Percentiles rank a stretch among this genome's conserved stretches.
phyloP scores from a whole-genome alignment of 2,113 vertebrate genomes.

The Xiphophorus hellerii region DNA sequence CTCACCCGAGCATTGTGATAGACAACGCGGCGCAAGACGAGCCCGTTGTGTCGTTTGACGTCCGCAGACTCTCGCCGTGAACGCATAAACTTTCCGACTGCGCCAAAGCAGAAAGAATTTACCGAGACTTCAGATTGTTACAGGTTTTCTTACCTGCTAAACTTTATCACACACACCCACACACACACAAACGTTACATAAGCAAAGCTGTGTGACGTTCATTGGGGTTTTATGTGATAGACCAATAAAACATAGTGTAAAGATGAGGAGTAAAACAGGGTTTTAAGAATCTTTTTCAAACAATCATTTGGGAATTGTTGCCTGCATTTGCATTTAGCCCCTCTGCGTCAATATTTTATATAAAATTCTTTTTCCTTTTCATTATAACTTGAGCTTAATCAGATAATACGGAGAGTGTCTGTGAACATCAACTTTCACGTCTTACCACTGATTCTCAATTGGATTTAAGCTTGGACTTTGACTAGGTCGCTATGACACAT shows the following conservation, averaged over 20 bases:
- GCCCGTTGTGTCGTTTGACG: constrained; percentile 62
- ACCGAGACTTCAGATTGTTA: background rate
- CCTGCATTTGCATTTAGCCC: too few species aligned
- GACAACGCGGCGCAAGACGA: constrained; percentile 54
- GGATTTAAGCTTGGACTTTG: too few species aligned
- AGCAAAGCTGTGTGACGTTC: background rate
- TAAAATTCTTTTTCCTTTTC: too few species aligned
- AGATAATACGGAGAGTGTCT: too few species aligned
- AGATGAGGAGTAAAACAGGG: background rate
- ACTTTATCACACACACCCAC: background rate
- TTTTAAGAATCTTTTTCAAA: background rate
- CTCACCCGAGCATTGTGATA: constrained; percentile 62
- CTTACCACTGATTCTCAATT: too few species aligned
- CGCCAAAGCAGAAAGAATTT: background rate
- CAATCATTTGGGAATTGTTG: background rate
- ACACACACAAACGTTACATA: too few species aligned
- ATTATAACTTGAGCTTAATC: too few species aligned
- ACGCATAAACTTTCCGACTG: constrained; percentile 15
- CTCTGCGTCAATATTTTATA: too few species aligned
- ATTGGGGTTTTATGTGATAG: background rate
- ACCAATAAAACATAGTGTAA: background rate
- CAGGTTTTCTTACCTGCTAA: background rate
- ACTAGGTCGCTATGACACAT: background rate
- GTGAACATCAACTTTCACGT: too few species aligned
- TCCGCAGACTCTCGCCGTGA: constrained; percentile 66